Evolutionary conservation across 2,888 invertebrate genomes (phyloP).

Genomic region (Plebejus argus): DNA sequence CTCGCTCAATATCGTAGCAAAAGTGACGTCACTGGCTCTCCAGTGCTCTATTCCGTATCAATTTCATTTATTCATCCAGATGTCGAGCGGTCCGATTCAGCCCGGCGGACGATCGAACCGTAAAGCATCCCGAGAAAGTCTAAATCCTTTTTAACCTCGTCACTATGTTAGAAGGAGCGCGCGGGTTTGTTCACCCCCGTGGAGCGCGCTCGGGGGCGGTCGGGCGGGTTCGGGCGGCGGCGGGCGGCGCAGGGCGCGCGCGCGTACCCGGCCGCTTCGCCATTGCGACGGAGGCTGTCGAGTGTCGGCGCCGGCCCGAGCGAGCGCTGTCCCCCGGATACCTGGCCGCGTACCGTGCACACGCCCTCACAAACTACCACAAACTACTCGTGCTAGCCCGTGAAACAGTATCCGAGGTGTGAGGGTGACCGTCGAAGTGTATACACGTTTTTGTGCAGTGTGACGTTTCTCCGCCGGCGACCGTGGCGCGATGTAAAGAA

Average conservation of each 20-base stretch:
- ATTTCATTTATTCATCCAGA: conserved; percentile 25
- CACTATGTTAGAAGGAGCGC: conserved; percentile 76
- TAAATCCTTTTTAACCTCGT: conserved; percentile 78
- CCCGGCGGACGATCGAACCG: conserved; percentile 64
- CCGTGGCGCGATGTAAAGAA: conserved; percentile 82
- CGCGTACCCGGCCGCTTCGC: conserved; percentile 79
- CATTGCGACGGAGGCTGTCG: conserved; percentile 80
- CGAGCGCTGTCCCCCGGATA: conserved; percentile 63
- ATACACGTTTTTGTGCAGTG: conserved; percentile 80
- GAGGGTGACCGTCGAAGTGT: conserved; percentile 72
- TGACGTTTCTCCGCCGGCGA: conserved; percentile 84
- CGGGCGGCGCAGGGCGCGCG: conserved; percentile 75
- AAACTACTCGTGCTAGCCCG: conserved; percentile 45
- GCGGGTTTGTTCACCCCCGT: conserved; percentile 78
- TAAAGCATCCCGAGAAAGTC: conserved; percentile 72
- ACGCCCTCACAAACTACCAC: conserved; percentile 48
- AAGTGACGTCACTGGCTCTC: conserved; percentile 33
- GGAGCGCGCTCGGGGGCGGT: conserved; percentile 65
- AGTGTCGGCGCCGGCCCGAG: conserved; percentile 76
- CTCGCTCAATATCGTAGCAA: conserved; percentile 27
- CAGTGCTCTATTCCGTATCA: conserved; percentile 8
- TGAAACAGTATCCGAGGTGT: conserved; percentile 37
- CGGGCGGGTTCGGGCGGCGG: conserved; percentile 73
- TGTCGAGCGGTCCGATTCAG: conserved; percentile 54
- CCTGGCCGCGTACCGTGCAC: conserved; percentile 49